Evolutionary conservation across 2,888 invertebrate genomes (phyloP), one percentile per base, ranked within the genome.

Genomic region (Chymomyza procnemis): DNA sequence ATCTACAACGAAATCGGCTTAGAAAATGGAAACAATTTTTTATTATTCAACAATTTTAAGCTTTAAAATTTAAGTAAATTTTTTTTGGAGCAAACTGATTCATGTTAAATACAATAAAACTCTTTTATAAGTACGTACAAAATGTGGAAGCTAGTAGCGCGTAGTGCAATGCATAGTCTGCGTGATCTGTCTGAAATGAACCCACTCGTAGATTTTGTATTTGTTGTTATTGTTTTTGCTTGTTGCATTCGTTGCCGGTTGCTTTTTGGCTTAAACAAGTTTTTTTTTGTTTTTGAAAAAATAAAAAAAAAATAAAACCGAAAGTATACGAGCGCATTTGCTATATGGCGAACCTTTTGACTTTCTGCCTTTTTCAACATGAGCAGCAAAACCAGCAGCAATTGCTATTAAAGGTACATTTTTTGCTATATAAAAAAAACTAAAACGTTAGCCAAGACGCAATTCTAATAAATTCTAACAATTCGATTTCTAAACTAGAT

Each of bases 371-470:
- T 64, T 63, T 66, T 73, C n/a, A 34, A 26, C 22, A 50, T 50
- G 1, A 14, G 57, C 34, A 34, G 55, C 55, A 57, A 14, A 21
- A 26, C 34, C 21, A 46, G 21, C 59, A 8, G 19, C 47, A 47
- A 19, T 63, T 47, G 62, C 21, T 70, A 87, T 82, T 83, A 82
- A 79, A 87, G 87, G 80, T 76, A 79, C 48, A 47, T 47, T 63
- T n/a, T 63, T 56, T 47, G 47, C 47, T 47, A 22, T 22, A 21
- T 19, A 19, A 14, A 46, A 46, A 58, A 58, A 58, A n/a, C n/a
- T 22, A 62, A 61, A 54, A 48, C 55, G 78, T 67, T 2, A 54
- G 54, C 75, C 65, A 74, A 26, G n/a, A n/a, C n/a, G n/a, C n/a
- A n/a, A n/a, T n/a, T n/a, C n/a, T n/a, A n/a, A n/a, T n/a, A n/a